phyloP scores from a whole-genome alignment of 2,888 invertebrate species.

The Nebria brevicollis region DNA sequence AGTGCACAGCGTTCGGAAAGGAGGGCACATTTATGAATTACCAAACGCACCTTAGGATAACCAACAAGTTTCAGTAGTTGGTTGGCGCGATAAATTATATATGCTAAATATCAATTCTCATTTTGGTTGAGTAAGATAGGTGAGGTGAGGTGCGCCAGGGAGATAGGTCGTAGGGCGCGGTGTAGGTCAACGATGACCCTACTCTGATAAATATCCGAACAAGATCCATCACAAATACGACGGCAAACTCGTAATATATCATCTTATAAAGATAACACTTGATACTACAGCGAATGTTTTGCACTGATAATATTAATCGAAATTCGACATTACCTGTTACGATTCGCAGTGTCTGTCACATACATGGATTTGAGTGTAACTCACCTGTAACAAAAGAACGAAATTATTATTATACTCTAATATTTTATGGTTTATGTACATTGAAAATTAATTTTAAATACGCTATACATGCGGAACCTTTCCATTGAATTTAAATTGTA shows the following conservation, averaged over 20 bases:
- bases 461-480: not conserved
- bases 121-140: not conserved
- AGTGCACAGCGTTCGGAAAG: too few relatives aligned
- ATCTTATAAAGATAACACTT: not conserved
- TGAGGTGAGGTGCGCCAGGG: too few relatives aligned
- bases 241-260: not conserved
- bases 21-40: too few relatives aligned
- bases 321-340: not conserved
- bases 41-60: too few relatives aligned
- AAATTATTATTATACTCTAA: not conserved
- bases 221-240: not conserved
- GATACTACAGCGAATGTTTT: not conserved
- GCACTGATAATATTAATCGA: not conserved
- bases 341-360: not conserved
- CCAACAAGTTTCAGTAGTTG: too few relatives aligned
- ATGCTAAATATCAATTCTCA: not conserved
- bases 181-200: not conserved
- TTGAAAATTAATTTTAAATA: not conserved
- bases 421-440: not conserved
- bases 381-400: not conserved
- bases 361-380: not conserved
- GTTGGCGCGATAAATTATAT: too few relatives aligned
- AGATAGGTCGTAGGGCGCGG: not conserved
- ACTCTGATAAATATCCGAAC: not conserved
- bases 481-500: not conserved